phyloP scores from a whole-genome alignment of 2,888 invertebrate genomes.

The Netelia virgata region DNA sequence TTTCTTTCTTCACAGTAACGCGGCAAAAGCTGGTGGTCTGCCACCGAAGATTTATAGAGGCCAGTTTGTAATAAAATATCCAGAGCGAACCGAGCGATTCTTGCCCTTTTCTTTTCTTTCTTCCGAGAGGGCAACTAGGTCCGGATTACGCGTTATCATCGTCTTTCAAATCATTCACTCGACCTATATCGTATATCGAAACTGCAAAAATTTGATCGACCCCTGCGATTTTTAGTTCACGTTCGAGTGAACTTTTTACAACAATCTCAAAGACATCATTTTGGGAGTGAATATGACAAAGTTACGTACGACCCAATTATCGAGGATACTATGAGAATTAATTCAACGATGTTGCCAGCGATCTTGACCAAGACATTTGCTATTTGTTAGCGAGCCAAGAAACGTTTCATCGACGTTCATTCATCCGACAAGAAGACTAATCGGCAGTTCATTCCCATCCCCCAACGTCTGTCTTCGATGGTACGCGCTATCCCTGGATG shows the following conservation, averaged over 20 bases:
- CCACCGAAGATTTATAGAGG: conserved; percentile 67
- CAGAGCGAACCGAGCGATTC: conserved; percentile 34
- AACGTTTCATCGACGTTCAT: too few species aligned
- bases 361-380: too few species aligned
- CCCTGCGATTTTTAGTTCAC: too few species aligned
- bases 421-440: too few species aligned
- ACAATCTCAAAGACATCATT: neutral
- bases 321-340: too few species aligned
- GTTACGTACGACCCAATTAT: too few species aligned
- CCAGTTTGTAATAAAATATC: conserved; percentile 72
- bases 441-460: too few species aligned
- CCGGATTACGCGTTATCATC: conserved; percentile 9
- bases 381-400: too few species aligned
- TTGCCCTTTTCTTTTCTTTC: neutral
- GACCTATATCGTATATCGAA: neutral
- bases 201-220: neutral
- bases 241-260: neutral
- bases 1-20: conserved; percentile 25
- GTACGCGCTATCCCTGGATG: too few species aligned
- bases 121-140: neutral
- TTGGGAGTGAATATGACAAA: neutral
- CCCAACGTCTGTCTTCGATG: too few species aligned
- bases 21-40: conserved; percentile 36
- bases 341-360: too few species aligned
- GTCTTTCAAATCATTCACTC: conserved; percentile 20